Conservation (phyloP, 2,113 vertebrate genomes). For the Turnix velox region DNA sequence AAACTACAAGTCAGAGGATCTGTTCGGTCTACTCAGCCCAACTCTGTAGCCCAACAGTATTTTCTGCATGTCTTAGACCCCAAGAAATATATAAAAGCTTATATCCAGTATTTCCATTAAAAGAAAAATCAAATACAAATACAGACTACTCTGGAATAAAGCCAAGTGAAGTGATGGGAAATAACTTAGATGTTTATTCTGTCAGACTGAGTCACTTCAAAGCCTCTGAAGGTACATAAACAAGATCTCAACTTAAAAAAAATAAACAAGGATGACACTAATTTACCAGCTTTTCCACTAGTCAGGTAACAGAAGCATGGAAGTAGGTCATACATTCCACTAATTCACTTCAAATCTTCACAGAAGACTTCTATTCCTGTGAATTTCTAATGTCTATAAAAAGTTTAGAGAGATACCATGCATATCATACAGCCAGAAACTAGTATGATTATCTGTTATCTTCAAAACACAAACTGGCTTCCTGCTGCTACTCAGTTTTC, state of each 20-base stretch:
- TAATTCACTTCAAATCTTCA: background rate
- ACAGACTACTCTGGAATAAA: background rate
- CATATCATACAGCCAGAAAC: accelerated
- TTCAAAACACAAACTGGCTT: background rate
- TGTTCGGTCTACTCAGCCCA: background rate
- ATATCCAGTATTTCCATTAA: background rate
- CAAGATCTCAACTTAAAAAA: background rate
- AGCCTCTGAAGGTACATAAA: background rate
- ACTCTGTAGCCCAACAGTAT: background rate
- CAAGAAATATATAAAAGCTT: background rate
- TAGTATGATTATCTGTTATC: background rate
- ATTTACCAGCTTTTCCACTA: background rate
- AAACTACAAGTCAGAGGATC: background rate
- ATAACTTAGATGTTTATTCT: background rate
- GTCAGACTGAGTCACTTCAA: background rate
- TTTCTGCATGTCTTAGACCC: background rate
- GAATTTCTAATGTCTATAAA: background rate
- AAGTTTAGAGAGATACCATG: accelerated
- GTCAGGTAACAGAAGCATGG: background rate
- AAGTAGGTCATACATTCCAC: background rate
- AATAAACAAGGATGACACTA: no score
- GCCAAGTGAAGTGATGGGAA: background rate
- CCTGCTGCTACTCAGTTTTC: background rate
- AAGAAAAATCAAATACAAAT: background rate
- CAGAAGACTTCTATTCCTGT: background rate